Evolutionary conservation across 2,888 invertebrate species (phyloP), one percentile per base, ranked within the genome.

Genomic region (Uloborus plumipes): DNA sequence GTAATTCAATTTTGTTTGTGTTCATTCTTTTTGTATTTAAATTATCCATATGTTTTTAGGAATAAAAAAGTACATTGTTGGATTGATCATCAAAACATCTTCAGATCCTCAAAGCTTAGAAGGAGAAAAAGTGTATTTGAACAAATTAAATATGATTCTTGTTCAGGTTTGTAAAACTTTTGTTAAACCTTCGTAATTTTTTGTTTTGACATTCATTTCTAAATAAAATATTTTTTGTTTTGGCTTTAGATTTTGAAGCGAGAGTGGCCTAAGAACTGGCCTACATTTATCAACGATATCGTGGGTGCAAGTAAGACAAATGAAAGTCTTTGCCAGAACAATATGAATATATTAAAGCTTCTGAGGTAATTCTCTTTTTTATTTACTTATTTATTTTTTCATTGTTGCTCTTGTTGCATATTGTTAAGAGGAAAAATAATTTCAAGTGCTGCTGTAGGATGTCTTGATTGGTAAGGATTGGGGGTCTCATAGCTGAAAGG

Each of bases 221-320:
- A 65, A 14, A 65, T 4, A 58, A 31, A 69, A 51, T 15, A 53
- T 26, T 26, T 55, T 66, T 62, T 72, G n/a, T 75, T 85, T 72
- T 79, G 78, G 81, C 87, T 88, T 58, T 86, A 93, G 93, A 98
- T 99, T 86, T 91, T 99, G 88, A 99, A 99, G 90, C 93, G 98
- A 88, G 99, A 99, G 90, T 99, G 99, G 99, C 99, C 99, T 78
- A 97, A 97, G 89, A 98, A 99, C 89, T 99, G 99, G 99, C 97
- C 98, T 88, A 94, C 97, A 47, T 99, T 99, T 90, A 99, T 99
- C 87, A 94, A 95, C 88, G 99, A 99, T 89, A 99, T 99, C 89
- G 99, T 99, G 82, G 99, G 99, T 83, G 97, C 99, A 65, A 98
- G 98, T 87, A 98, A 98, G 91, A 98, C 98, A 39, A 99, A 98